These are phyloP conservation scores for Caenorhabditis japonica DNA, from an alignment of 2,888 invertebrate species.

Conservation along the genomic window DNA sequence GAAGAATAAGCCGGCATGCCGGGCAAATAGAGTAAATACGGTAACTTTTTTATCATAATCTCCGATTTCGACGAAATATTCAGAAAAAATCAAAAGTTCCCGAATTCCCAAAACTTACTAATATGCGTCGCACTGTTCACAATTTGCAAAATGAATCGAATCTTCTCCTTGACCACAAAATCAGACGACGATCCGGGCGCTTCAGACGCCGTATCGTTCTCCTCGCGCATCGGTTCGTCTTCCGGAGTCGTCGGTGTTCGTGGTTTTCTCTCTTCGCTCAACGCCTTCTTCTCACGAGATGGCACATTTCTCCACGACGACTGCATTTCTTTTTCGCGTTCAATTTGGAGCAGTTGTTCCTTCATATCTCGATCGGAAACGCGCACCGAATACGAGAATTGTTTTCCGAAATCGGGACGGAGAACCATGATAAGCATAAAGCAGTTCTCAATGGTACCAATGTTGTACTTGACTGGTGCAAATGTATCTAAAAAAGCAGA, in stretches of 20 bases:
- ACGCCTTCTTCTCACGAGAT: not conserved
- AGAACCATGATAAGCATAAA: constrained; percentile 46
- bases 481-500: constrained; percentile 38
- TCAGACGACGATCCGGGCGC: no score
- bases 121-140: constrained; percentile 7
- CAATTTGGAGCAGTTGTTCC: constrained; percentile 19
- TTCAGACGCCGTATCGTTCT: no score
- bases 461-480: constrained; percentile 43
- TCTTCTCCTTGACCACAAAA: not conserved
- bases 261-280: no score
- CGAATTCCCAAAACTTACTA: constrained; percentile 12
- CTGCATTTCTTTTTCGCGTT: constrained; percentile 34
- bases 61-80: no score
- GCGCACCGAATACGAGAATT: constrained; percentile 38
- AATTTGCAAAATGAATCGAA: constrained; percentile 21
- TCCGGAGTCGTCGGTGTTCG: not conserved
- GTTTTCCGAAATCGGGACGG: constrained; percentile 12
- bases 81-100: no score
- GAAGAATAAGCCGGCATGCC: no score
- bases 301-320: constrained; percentile 24
- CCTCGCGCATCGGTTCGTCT: no score
- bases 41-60: no score
- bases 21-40: no score
- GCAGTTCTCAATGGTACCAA: constrained; percentile 33
- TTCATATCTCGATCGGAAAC: constrained; percentile 34